A percentile compares a stretch with the other conserved stretches of the same genome.
Evolutionary conservation across 2,113 vertebrate genomes (phyloP).

Genomic region (Genyomyrus donnyi): DNA sequence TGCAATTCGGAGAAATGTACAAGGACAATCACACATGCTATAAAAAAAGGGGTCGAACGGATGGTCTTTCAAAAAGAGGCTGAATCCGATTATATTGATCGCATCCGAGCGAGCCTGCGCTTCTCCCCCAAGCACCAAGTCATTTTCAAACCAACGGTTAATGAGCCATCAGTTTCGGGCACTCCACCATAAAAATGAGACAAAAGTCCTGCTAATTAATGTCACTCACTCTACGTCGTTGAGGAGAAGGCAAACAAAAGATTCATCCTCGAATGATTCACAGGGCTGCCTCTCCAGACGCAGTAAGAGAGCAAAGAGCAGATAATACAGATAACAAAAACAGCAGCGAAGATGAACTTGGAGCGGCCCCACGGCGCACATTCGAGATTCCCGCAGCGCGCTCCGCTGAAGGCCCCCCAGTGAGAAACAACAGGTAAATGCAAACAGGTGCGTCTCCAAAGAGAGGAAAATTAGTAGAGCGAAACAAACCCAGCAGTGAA

Average conservation of each 20-base stretch:
- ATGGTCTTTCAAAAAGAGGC: neutral
- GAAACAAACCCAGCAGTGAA: neutral
- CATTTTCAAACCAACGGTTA: neutral
- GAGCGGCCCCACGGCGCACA: neutral
- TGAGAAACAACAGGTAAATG: neutral
- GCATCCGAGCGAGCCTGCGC: neutral
- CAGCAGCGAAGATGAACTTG: too few species aligned
- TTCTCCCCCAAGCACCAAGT: neutral
- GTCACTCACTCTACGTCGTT: neutral
- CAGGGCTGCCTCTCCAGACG: neutral
- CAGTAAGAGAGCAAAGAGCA: neutral
- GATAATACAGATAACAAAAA: neutral
- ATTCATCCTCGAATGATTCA: neutral
- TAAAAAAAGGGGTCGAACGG: neutral
- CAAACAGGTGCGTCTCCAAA: neutral
- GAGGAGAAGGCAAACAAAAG: neutral
- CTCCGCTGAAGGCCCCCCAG: neutral
- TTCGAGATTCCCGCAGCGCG: neutral
- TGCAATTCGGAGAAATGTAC: neutral
- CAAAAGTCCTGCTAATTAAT: neutral
- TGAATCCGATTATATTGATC: conserved; percentile 1
- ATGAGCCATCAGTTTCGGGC: neutral
- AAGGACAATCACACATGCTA: neutral
- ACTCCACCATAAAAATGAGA: neutral
- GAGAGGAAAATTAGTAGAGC: neutral